phyloP scores from a whole-genome alignment of 2,797 vertebrate species.

The Sebastes matsubarae region DNA sequence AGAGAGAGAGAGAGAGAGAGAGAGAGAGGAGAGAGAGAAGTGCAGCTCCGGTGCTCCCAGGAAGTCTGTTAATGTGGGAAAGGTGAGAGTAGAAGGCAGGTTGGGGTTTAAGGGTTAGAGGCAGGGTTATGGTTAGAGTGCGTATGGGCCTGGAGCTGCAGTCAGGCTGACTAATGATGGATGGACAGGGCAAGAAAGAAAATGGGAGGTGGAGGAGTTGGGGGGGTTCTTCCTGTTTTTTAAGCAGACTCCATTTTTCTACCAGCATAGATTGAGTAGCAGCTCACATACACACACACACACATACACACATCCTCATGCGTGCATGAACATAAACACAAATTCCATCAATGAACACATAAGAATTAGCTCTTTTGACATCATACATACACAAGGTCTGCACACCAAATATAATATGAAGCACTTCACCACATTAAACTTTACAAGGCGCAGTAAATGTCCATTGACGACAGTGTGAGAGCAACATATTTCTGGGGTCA shows the following conservation, averaged over 20 bases:
- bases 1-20: conserved; percentile 8
- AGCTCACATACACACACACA: background rate
- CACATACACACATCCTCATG: background rate
- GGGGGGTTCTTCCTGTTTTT: conserved; percentile 67
- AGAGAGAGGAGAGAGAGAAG: conserved; percentile 43
- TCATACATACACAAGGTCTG: background rate
- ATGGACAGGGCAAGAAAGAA: conserved; percentile 73
- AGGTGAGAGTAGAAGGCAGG: conserved; percentile 68
- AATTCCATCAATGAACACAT: background rate
- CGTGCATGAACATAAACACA: background rate
- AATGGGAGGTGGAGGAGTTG: conserved; percentile 41
- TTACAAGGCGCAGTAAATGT: background rate
- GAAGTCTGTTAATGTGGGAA: conserved; percentile 80
- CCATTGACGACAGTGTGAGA: background rate
- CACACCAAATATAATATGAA: background rate
- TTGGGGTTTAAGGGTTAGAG: conserved; percentile 64
- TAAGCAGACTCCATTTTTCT: conserved; percentile 27
- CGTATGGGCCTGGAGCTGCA: conserved; percentile 25
- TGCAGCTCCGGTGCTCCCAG: conserved; percentile 43
- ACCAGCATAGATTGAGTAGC: background rate
- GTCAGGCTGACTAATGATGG: conserved; percentile 73
- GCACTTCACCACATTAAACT: background rate
- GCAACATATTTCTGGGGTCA: conserved; percentile 20
- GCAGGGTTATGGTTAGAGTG: conserved; percentile 29
- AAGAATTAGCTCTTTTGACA: background rate